Evolutionary conservation across 1,140 invertebrate species (phyloP), one percentile per base, ranked within the genome.

Genomic region (Stegodyphus mimosarum): DNA sequence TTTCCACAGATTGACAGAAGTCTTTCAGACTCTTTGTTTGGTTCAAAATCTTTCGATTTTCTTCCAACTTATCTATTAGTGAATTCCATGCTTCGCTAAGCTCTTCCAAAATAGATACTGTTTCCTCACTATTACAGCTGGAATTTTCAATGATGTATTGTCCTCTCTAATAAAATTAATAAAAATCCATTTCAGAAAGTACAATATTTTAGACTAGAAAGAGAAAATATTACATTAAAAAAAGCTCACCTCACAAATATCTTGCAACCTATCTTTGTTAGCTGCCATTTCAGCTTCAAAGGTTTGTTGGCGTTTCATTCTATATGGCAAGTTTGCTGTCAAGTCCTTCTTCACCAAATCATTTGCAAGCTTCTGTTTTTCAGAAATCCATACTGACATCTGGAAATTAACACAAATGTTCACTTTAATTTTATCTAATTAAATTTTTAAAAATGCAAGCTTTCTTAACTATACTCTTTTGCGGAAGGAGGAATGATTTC

Each of bases 231-330:
- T 33, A 33, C 33, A 33, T 33, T 33, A 33, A 69, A 69, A 18
- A 69, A 15, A 18, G 2, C 49, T 69, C 69, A 84, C 81, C 7
- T 55, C 55, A 17, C 11, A 74, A 55, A 53, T 84, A 49, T 69
- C 33, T 69, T 64, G 10, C 18, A 75, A 55, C 60, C 97, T 92
- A n/a, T 94, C 94, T 79, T 96, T 94, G 90, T 98, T 99, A 7
- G 97, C 97, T 15, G 94, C 91, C 53, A 99, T 91, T 91, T 99
- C 98, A 0, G 97, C 95, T 89, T 99, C 97, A 90, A 99, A 99
- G 0, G 96, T 96, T 2, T 95, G 93, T 89, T 99, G 97, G 89
- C 98, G 98, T 90, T 99, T 97, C 78, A 99, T 97, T 91, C 99
- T 99, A 88, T 95, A 97, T 89, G 98, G 95, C 33, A 99, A 91